phyloP scores from a whole-genome alignment of 2,888 invertebrate genomes.

The Synanthedon myopaeformis region DNA sequence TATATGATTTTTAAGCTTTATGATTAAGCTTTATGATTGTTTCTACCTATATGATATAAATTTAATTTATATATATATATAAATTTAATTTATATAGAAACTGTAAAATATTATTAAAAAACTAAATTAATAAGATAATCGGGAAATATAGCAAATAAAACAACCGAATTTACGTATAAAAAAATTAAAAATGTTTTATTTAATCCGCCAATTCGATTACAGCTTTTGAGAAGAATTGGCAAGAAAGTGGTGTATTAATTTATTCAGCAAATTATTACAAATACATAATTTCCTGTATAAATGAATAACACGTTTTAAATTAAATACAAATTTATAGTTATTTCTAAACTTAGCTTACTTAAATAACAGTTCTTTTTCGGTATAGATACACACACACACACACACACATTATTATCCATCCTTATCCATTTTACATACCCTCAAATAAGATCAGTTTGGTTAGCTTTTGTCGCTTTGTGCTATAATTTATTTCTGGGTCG shows the following conservation, averaged over 20 bases:
- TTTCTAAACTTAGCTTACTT: neutral
- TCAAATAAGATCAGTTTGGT: slow-evolving; percentile 8
- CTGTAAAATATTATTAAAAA: too few species aligned
- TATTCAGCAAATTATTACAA: neutral
- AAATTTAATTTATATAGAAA: too few species aligned
- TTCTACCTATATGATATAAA: too few species aligned
- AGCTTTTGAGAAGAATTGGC: neutral
- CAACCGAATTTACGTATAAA: neutral
- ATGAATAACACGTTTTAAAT: neutral
- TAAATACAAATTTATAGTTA: neutral
- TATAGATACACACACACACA: too few species aligned
- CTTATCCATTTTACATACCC: neutral
- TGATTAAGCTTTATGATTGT: too few species aligned
- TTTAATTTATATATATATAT: too few species aligned
- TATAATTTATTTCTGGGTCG: slow-evolving; percentile 1
- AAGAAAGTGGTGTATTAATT: neutral
- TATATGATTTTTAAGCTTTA: too few species aligned
- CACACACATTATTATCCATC: too few species aligned
- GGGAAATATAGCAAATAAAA: neutral
- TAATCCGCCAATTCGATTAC: neutral
- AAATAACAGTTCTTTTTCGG: too few species aligned
- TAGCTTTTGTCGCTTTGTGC: slow-evolving; percentile 5
- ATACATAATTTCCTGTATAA: neutral
- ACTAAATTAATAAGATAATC: too few species aligned
- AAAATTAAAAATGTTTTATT: neutral